Percentiles rank a stretch among this genome's conserved stretches.
Conservation (phyloP, 1,140 invertebrate species). For the Drosophila bocki region DNA sequence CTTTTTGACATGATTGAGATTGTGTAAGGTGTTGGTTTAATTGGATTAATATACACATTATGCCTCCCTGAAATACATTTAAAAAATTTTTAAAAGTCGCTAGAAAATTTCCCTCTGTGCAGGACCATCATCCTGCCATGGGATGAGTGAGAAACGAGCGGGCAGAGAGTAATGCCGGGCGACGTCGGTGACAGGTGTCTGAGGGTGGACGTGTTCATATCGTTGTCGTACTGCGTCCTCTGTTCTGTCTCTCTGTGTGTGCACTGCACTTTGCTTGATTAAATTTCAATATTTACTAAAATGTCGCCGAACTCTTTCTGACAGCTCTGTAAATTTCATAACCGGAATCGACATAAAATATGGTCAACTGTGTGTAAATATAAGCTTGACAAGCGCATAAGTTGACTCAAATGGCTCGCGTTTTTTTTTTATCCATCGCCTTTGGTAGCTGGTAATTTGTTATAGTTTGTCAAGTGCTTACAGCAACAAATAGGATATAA, state of each 20-base stretch:
- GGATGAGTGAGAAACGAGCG: neutral
- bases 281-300: slow-evolving; percentile 84
- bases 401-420: slow-evolving; percentile 46
- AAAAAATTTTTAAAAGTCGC: neutral
- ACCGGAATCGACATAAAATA: slow-evolving; percentile 83
- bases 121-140: slow-evolving; percentile 49
- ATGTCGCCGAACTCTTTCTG: slow-evolving; percentile 83
- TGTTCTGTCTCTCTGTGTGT: slow-evolving; percentile 30
- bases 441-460: slow-evolving; percentile 44
- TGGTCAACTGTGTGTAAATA: slow-evolving; percentile 80
- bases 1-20: neutral
- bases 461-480: slow-evolving; percentile 53
- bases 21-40: neutral
- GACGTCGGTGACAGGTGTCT: slow-evolving; percentile 77
- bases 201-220: slow-evolving; percentile 59
- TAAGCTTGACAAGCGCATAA: slow-evolving; percentile 73
- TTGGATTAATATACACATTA: neutral
- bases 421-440: slow-evolving; percentile 2
- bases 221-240: slow-evolving; percentile 49
- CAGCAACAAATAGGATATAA: slow-evolving; percentile 13
- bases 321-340: slow-evolving; percentile 83
- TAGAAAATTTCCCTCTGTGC: neutral
- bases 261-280: slow-evolving; percentile 81
- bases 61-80: neutral
- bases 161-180: slow-evolving; percentile 52